Percentiles rank a stretch among this genome's conserved stretches.
These are phyloP conservation scores for Tetrax tetrax DNA, from an alignment of 2,113 vertebrate genomes.

Conservation along the genomic window DNA sequence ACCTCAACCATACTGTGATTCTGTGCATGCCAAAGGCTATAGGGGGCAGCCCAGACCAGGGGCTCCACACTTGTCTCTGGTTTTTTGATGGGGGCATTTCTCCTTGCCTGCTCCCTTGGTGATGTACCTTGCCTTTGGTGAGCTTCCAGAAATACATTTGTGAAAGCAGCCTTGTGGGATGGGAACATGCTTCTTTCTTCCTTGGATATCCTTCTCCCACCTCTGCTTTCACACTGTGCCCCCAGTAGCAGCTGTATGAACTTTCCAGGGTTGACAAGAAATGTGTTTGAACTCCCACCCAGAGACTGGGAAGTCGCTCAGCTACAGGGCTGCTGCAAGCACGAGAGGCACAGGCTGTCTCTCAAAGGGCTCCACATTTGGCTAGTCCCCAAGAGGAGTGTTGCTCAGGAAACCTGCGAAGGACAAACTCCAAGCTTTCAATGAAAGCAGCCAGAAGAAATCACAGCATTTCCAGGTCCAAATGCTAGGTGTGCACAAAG, in stretches of 20 bases:
- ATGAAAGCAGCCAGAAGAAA: not conserved
- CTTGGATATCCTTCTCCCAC: not conserved
- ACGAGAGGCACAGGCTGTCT: not conserved
- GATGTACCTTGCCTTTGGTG: not conserved
- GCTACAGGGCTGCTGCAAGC: not conserved
- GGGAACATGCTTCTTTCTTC: not conserved
- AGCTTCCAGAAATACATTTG: not conserved
- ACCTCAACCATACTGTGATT: not conserved
- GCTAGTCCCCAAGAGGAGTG: not conserved
- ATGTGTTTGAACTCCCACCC: not conserved
- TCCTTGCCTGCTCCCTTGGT: not conserved
- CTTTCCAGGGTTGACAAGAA: not conserved
- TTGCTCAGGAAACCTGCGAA: not conserved
- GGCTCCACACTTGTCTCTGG: rapidly evolving
- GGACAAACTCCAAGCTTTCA: not conserved
- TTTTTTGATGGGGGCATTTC: not conserved
- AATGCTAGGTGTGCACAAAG: not conserved
- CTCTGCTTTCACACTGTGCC: not conserved
- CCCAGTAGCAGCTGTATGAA: not conserved
- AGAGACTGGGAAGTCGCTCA: not conserved
- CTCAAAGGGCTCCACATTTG: not conserved
- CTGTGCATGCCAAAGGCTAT: not conserved
- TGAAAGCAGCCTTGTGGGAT: not conserved
- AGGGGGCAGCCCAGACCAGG: not conserved
- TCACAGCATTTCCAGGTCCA: not conserved